Base-by-base conservation (phyloP, 2,888 invertebrate genomes). In the Opisthograptis luteolata region DNA sequence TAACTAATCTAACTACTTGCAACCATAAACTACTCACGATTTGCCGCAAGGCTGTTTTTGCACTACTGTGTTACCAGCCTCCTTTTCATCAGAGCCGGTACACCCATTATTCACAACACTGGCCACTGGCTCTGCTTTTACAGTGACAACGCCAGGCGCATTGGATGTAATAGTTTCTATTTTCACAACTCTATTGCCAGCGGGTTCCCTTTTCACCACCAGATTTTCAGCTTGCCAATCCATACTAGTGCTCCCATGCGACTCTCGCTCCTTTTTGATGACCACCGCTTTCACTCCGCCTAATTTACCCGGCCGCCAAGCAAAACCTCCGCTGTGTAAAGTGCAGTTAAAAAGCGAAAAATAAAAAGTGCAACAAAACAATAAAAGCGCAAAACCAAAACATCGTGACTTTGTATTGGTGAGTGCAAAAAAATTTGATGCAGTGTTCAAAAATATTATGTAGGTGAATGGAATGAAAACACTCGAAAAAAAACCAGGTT, bases 271-370 rank as follows among this genome's bases (percentile, higher is more conserved):
- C 27, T 9, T 32, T 49, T 43, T 55, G 42, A 46, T 47, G 17
- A 9, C 34, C 35, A 57, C 54, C 46, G 44, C 60, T 54, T 62
- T 59, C 49, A 55, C 59, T 40, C 62, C 58, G 55, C 66, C 60
- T 52, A 64, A 30, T 52, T 60, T 62, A 62, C 58, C 49, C 19
- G 56, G 61, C 58, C 59, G 61, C 59, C 47, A 55, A 48, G 53
- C 55, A 30, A 13, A 40, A 48, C 36, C 42, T 43, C 28, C 46
- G 41, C 60, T 61, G 60, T 40, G 53, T 43, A 32, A 44, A 47
- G 56, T 43, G 52, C 51, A 41, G 40, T 35, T 34, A 44, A 47
- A 28, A 52, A 55, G 52, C 49, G 41, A 41, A 56, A 49, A 51
- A 44, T 34, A 24, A 49, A 47, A 52, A 37, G 32, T 35, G 41